phyloP scores from a whole-genome alignment of 2,797 vertebrate genomes.

The Masticophis lateralis region DNA sequence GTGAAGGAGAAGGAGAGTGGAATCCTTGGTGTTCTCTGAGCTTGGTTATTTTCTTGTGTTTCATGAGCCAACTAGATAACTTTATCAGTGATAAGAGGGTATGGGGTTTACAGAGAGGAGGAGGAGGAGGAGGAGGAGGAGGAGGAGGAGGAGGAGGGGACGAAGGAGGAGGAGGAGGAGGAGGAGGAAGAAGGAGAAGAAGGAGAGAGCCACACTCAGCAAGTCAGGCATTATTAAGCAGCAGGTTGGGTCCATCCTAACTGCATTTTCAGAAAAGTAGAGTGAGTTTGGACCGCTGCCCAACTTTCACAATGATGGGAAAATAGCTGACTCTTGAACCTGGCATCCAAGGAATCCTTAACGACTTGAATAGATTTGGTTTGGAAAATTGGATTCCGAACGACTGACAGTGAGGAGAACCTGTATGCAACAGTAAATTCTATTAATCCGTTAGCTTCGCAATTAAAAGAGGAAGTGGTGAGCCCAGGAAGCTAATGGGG shows the following conservation, averaged over 20 bases:
- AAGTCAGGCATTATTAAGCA: neutral
- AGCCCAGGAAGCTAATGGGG: slow-evolving; percentile 37
- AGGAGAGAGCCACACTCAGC: too few relatives aligned
- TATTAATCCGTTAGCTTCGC: slow-evolving; percentile 43
- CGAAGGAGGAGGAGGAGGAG: too few relatives aligned
- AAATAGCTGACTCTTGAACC: slow-evolving; percentile 55
- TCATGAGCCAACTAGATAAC: too few relatives aligned
- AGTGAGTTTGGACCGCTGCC: slow-evolving; percentile 46
- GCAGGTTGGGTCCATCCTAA: slow-evolving; percentile 17
- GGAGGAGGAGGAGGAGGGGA: too few relatives aligned
- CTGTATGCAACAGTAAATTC: slow-evolving; percentile 49
- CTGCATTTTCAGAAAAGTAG: slow-evolving; percentile 43
- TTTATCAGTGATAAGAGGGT: too few relatives aligned
- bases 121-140: too few relatives aligned
- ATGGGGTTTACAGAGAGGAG: too few relatives aligned
- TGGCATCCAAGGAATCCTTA: slow-evolving; percentile 55
- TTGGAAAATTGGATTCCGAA: slow-evolving; percentile 51
- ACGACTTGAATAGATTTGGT: slow-evolving; percentile 37
- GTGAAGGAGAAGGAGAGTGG: too few relatives aligned
- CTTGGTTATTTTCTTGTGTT: too few relatives aligned
- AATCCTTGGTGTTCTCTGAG: too few relatives aligned
- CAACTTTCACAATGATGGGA: slow-evolving; percentile 37
- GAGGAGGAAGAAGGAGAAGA: fast-evolving
- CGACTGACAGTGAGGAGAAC: slow-evolving; percentile 33
- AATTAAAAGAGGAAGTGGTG: slow-evolving; percentile 55